A percentile compares a stretch with the other conserved stretches of the same genome.
Conservation (phyloP, 2,797 vertebrate genomes). For the Erethizon dorsatum region DNA sequence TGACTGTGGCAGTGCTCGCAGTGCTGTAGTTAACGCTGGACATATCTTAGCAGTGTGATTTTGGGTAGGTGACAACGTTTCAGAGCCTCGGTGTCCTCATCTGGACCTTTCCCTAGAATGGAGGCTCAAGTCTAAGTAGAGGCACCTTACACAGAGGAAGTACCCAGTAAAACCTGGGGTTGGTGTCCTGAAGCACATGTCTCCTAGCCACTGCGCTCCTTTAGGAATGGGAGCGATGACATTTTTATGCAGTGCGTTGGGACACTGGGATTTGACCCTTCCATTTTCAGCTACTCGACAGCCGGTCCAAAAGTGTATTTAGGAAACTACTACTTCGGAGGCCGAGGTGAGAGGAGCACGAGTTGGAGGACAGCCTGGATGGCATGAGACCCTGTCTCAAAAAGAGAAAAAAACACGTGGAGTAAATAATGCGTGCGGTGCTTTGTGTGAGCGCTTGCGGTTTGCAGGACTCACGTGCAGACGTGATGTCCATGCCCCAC, state of each 20-base stretch:
- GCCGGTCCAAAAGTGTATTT: constrained; percentile 49
- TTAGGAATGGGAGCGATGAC: background rate
- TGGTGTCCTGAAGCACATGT: background rate
- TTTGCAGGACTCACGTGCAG: background rate
- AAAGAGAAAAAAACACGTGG: background rate
- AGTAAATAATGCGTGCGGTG: background rate
- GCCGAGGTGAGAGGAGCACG: background rate
- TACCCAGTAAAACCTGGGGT: background rate
- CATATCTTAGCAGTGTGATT: background rate
- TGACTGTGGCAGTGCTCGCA: background rate
- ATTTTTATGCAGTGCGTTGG: background rate
- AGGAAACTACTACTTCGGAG: background rate
- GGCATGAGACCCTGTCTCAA: background rate
- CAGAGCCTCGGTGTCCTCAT: background rate
- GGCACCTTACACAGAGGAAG: background rate
- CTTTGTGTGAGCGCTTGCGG: background rate
- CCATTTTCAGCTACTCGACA: background rate
- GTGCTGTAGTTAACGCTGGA: background rate
- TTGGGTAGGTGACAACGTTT: background rate
- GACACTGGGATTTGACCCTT: background rate
- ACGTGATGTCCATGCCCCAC: background rate
- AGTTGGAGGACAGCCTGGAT: background rate
- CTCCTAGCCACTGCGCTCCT: background rate
- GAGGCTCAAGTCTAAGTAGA: constrained; percentile 21
- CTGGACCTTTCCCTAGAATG: constrained; percentile 14